These are phyloP conservation scores for Acrocephalus arundinaceus DNA, from an alignment of 2,113 vertebrate genomes.

Conservation along the genomic window DNA sequence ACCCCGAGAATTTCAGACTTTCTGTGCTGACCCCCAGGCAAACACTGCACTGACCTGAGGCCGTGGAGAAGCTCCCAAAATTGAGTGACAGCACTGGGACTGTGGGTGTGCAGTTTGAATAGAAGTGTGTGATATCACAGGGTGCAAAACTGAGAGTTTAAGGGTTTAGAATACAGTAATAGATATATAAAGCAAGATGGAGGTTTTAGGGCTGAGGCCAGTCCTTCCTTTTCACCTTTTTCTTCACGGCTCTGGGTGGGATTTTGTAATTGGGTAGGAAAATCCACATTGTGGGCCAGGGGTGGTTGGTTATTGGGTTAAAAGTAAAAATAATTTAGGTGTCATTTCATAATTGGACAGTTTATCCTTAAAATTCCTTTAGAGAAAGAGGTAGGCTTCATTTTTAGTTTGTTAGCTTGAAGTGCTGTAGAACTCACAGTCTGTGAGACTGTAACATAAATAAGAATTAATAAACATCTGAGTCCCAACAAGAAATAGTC, in stretches of 20 bases:
- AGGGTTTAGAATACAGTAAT: neutral
- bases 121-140: neutral
- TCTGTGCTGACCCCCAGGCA: neutral
- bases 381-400: neutral
- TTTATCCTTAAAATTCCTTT: neutral
- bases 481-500: neutral
- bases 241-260: neutral
- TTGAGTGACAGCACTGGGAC: neutral
- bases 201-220: neutral
- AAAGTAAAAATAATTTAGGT: neutral
- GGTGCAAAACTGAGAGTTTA: neutral
- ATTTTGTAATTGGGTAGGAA: neutral
- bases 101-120: neutral
- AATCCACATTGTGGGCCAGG: accelerated
- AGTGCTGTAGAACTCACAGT: neutral
- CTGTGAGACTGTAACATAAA: neutral
- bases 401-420: neutral
- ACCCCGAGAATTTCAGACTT: neutral
- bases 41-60: no score
- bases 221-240: neutral
- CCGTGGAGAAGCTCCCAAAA: neutral
- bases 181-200: neutral
- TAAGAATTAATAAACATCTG: neutral
- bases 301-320: neutral
- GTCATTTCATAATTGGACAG: neutral